Conservation (phyloP, 2,797 vertebrate genomes). For the Falco rusticolus region DNA sequence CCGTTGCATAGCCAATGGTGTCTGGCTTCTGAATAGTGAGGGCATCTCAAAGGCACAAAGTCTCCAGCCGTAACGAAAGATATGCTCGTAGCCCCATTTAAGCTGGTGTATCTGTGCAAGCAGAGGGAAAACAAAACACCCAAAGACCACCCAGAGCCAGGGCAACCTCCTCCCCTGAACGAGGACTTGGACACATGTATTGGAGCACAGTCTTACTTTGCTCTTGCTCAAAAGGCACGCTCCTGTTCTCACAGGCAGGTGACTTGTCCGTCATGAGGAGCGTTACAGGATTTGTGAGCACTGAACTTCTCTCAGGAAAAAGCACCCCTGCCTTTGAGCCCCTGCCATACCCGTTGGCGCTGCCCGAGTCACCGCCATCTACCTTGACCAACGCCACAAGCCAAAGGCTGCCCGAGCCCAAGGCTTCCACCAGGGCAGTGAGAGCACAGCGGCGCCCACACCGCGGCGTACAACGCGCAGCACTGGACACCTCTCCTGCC, state of each 20-base stretch:
- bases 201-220: not conserved
- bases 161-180: not conserved
- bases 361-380: not conserved
- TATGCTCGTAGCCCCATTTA: accelerated
- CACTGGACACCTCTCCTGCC: not conserved
- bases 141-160: not conserved
- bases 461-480: accelerated
- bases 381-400: not conserved
- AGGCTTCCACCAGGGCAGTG: not conserved
- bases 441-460: not conserved
- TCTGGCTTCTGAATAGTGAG: not conserved
- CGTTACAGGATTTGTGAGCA: not conserved
- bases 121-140: not conserved
- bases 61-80: not conserved
- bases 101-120: not conserved
- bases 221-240: not conserved
- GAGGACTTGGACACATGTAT: not conserved
- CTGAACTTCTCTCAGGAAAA: not conserved
- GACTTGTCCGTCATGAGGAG: not conserved
- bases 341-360: accelerated
- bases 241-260: not conserved
- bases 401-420: not conserved
- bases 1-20: not conserved
- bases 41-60: not conserved
- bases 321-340: not conserved